phyloP scores from a whole-genome alignment of 2,113 vertebrate species.

The Poicephalus meyeri region DNA sequence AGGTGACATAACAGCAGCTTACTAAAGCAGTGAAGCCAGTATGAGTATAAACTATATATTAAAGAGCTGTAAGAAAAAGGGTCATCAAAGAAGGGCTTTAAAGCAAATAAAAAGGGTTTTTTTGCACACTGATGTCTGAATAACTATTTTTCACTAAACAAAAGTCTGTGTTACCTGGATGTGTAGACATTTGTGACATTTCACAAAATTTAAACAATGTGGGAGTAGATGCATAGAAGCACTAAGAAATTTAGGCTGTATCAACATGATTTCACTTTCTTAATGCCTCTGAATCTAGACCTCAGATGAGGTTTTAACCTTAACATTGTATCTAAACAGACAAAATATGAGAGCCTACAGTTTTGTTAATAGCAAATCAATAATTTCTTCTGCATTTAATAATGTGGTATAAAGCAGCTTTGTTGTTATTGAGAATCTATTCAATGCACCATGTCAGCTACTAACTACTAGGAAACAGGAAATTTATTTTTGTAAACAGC shows the following conservation, averaged over 20 bases:
- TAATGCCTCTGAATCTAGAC: neutral
- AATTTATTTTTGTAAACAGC: neutral
- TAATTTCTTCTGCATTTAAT: neutral
- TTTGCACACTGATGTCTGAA: neutral
- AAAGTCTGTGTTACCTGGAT: neutral
- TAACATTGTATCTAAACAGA: neutral
- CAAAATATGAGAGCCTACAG: neutral
- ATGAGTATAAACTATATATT: neutral
- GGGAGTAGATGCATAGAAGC: neutral
- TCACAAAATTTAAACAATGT: neutral
- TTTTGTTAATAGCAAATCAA: neutral
- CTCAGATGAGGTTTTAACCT: neutral
- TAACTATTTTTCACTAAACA: neutral
- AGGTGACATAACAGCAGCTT: neutral
- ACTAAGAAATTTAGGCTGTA: neutral
- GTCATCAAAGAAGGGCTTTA: neutral
- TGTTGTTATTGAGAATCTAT: neutral
- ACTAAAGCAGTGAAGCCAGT: neutral
- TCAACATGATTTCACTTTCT: neutral
- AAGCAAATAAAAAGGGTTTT: neutral
- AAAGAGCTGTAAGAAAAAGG: neutral
- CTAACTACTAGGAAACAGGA: neutral
- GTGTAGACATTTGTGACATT: rapidly evolving
- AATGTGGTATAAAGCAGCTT: neutral
- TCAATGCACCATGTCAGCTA: neutral